These are phyloP conservation scores for Tribolium freemani DNA, from an alignment of 2,888 invertebrate species.

Conservation along the genomic window DNA sequence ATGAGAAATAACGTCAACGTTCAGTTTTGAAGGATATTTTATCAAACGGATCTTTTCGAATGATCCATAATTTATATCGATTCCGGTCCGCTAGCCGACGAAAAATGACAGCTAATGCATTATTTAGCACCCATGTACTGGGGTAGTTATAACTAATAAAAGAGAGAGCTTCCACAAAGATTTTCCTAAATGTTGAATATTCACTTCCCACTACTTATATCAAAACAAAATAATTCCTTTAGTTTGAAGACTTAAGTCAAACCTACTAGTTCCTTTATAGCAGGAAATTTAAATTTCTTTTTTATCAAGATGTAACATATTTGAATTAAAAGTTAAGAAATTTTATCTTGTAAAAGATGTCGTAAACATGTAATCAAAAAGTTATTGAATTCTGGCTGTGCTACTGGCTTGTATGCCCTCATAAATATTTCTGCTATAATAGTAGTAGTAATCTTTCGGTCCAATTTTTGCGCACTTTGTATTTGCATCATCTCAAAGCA, in stretches of 20 bases:
- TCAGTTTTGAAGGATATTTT: neutral
- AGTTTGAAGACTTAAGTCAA: no score
- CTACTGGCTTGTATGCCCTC: no score
- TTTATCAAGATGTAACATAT: no score
- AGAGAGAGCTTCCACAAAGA: neutral
- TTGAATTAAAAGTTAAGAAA: no score
- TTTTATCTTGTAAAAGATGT: no score
- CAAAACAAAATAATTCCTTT: no score
- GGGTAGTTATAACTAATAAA: neutral
- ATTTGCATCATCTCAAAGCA: neutral
- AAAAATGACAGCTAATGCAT: neutral
- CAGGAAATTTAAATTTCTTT: neutral
- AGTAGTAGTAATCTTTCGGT: neutral
- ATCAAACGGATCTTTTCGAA: neutral
- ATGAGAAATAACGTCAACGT: conserved; percentile 1
- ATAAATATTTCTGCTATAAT: neutral
- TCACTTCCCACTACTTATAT: neutral
- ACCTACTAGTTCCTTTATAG: neutral
- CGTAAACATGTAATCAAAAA: no score
- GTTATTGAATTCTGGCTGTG: no score
- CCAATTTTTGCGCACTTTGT: neutral
- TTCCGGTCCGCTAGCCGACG: neutral
- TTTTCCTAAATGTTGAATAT: neutral
- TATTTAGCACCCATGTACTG: neutral
- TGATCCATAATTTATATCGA: neutral